Base-by-base conservation (phyloP, 2,888 invertebrate species). In the Metopia argyrocephala region DNA sequence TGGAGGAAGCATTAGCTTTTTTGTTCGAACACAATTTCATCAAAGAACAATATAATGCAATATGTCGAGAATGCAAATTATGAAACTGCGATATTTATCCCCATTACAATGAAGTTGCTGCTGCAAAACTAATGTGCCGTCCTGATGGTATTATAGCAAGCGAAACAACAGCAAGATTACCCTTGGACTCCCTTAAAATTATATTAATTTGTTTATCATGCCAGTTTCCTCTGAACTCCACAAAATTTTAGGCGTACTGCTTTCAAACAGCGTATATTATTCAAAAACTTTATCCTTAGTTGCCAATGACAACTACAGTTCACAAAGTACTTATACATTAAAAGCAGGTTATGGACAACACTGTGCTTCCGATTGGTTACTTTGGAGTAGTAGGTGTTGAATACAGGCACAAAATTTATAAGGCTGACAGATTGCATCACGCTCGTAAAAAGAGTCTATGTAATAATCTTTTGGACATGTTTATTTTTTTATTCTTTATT, bases 321-420 rank as follows among this genome's bases (percentile, higher is more conserved):
- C 70, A 70, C 25, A 70, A 70, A 48, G 59, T 70, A 12, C 38
- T 70, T 18, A 59, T 70, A 50, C 70, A 70, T 45, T 59, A 48
- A 27, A 59, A 18, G 46, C 27, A 70, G 18, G 59, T 70, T 27
- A 59, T 70, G 27, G 6, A 59, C 23, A 59, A 61, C n/a, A 48
- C 48, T 1, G 9, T 28, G 9, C 50, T 70, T 12, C 70, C 61
- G 15, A 23, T 61, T 12, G 70, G 61, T 48, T 70, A 18, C 25
- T 70, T 61, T 28, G 59, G 59, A 15, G 70, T 59, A 48, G 70
- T 48, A 20, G 70, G 59, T 48, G 61, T 48, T 6, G 70, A 70
- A 18, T 70, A 27, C 7, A 20, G 57, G 15, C 21, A 69, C 46
- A 69, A 57, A 46, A 48, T 69, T 56, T 50, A 69, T 46, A 69